These are phyloP conservation scores for Petromus typicus DNA, from an alignment of 2,113 vertebrate genomes.

Conservation along the genomic window DNA sequence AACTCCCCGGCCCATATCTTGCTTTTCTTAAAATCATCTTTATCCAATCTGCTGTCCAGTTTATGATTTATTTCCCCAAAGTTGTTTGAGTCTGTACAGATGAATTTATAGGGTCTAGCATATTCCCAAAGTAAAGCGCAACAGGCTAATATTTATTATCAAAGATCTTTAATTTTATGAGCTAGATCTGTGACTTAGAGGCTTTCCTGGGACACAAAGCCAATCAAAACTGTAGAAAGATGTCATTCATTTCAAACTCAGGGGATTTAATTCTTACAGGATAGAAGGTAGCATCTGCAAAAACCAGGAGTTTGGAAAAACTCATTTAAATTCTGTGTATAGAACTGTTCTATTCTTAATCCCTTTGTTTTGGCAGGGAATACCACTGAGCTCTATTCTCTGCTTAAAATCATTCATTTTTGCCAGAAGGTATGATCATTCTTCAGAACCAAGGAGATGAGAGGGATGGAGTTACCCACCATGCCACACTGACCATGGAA, in stretches of 20 bases:
- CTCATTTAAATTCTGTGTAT: neutral
- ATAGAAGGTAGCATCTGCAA: neutral
- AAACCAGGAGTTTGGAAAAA: neutral
- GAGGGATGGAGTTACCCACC: slow-evolving; percentile 68
- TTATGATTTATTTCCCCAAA: neutral
- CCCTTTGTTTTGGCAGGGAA: neutral
- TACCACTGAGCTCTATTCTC: neutral
- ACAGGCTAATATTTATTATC: neutral
- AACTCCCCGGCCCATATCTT: no score
- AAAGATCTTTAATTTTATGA: slow-evolving; percentile 32
- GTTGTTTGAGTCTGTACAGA: neutral
- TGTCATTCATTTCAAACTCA: neutral
- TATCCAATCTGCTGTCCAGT: neutral
- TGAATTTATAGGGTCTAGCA: neutral
- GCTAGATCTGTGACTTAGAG: neutral
- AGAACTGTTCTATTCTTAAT: neutral
- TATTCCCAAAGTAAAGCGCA: neutral
- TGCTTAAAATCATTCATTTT: neutral
- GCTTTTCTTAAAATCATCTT: neutral
- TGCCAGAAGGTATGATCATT: slow-evolving; percentile 20
- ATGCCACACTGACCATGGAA: neutral
- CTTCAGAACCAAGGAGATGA: slow-evolving; percentile 67
- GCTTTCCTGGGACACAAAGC: neutral
- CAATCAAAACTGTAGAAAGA: slow-evolving; percentile 8
- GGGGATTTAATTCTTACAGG: neutral